Percentiles rank a stretch among this genome's conserved stretches.
These are phyloP conservation scores for Chroicocephalus ridibundus DNA, from an alignment of 2,113 vertebrate species.

Conservation along the genomic window DNA sequence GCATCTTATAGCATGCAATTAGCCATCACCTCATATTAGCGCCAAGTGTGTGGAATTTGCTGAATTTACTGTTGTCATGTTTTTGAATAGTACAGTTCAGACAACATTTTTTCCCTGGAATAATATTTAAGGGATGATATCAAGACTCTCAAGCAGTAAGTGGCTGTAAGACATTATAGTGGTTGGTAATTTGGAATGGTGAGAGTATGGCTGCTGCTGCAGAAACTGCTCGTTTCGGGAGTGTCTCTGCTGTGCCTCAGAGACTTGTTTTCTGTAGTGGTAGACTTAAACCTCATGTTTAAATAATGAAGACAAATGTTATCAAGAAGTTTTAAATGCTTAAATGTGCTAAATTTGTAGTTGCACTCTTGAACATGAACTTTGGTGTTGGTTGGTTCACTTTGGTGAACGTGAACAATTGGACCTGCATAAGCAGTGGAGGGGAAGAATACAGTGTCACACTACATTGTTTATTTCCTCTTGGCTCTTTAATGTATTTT, in stretches of 20 bases:
- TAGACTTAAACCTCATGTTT: not conserved
- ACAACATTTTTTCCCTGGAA: not conserved
- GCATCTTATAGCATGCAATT: not conserved
- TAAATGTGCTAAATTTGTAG: not conserved
- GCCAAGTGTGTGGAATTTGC: not conserved
- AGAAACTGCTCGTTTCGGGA: not conserved
- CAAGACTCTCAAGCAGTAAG: not conserved
- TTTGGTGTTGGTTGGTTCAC: not conserved
- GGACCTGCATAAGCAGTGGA: not conserved
- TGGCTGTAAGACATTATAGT: accelerated
- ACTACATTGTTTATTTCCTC: not conserved
- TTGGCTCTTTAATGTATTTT: not conserved
- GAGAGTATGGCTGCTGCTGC: not conserved
- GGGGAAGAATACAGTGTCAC: not conserved
- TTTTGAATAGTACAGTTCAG: not conserved
- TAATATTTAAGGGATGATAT: not conserved
- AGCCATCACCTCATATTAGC: not conserved
- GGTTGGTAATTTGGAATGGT: not conserved
- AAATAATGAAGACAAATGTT: not conserved
- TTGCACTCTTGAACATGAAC: not conserved
- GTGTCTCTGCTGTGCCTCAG: not conserved
- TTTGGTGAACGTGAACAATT: not conserved
- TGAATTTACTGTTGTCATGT: not conserved
- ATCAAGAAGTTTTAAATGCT: not conserved
- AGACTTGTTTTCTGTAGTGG: not conserved